Conservation (phyloP, 2,888 invertebrate genomes). For the Opisthograptis luteolata region DNA sequence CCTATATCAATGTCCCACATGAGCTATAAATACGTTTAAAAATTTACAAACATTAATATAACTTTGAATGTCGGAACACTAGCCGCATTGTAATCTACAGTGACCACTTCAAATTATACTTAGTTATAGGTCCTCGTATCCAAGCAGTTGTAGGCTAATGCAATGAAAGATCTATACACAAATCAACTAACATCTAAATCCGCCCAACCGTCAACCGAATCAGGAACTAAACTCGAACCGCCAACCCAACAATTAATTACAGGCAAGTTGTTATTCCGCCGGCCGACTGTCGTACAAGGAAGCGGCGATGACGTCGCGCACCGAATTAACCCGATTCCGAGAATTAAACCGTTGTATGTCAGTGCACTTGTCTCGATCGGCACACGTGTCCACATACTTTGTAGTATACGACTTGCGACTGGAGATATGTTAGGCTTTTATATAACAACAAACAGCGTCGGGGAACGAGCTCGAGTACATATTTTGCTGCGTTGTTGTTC, state of each 20-base stretch:
- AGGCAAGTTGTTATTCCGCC: constrained; percentile 41
- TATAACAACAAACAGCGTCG: not conserved
- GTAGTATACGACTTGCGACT: constrained; percentile 26
- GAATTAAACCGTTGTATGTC: constrained; percentile 72
- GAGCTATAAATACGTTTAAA: no score
- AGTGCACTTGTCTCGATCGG: constrained; percentile 71
- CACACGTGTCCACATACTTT: constrained; percentile 67
- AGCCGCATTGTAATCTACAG: no score
- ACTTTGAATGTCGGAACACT: no score
- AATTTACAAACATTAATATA: no score
- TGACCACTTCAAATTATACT: no score
- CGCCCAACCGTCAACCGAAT: constrained; percentile 12
- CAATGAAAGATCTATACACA: not conserved
- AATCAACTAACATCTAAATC: constrained; percentile 3
- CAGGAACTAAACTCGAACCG: constrained; percentile 45
- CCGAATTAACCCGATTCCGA: constrained; percentile 78
- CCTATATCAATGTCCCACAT: no score
- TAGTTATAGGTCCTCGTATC: no score
- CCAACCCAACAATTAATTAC: constrained; percentile 50
- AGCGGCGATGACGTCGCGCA: constrained; percentile 72
- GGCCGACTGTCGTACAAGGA: constrained; percentile 55
- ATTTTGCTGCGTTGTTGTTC: not conserved
- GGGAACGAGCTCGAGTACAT: no score
- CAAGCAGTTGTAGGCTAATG: no score
- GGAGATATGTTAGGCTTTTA: not conserved